These are phyloP conservation scores for Rattus rattus DNA, from an alignment of 2,113 vertebrate species.

Conservation along the genomic window DNA sequence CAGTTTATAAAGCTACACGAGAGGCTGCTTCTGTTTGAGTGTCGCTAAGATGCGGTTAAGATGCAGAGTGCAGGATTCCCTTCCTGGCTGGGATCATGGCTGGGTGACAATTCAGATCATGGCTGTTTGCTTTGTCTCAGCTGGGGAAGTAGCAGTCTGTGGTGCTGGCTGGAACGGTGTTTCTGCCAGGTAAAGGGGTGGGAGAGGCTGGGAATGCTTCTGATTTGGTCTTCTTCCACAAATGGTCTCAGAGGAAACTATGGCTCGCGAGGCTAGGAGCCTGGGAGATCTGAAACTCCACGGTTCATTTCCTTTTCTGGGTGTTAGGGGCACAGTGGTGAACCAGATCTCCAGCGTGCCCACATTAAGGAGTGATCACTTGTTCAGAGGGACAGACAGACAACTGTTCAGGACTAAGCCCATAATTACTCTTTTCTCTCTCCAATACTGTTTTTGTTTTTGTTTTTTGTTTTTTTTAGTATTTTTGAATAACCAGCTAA, in stretches of 20 bases:
- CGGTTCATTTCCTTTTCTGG: background rate
- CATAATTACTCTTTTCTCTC: background rate
- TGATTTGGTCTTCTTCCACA: background rate
- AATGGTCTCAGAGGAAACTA: background rate
- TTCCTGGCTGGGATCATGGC: background rate
- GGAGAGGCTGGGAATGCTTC: background rate
- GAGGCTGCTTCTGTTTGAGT: background rate
- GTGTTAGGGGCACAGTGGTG: background rate
- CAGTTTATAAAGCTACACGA: background rate
- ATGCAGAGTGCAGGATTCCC: background rate
- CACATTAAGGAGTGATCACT: background rate
- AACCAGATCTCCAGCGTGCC: background rate
- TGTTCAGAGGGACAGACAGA: background rate
- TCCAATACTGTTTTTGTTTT: too few species aligned
- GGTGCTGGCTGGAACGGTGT: background rate
- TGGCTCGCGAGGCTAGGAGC: background rate
- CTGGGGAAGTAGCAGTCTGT: background rate
- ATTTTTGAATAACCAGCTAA: background rate
- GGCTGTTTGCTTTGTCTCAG: background rate
- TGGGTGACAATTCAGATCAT: background rate
- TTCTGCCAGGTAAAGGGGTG: background rate
- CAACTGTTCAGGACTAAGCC: background rate
- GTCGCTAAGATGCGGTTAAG: constrained; percentile 47
- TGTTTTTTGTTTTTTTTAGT: too few species aligned
- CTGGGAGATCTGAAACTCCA: background rate